phyloP scores from a whole-genome alignment of 2,797 vertebrate genomes.

The Micrastur ruficollis region DNA sequence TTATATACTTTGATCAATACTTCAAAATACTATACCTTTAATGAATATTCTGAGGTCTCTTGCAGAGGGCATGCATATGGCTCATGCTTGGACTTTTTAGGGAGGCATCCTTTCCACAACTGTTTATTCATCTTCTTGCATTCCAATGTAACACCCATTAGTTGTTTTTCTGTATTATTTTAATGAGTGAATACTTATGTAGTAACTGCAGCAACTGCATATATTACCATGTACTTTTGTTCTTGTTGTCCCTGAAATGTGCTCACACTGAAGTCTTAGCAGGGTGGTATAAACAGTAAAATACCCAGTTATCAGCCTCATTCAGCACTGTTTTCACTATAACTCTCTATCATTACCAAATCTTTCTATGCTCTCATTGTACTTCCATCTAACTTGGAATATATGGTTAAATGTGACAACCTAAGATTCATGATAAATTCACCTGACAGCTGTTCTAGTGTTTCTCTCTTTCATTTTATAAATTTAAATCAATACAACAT shows the following conservation, averaged over 20 bases:
- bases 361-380: neutral
- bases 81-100: neutral
- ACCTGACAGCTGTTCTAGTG: neutral
- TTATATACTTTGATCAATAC: neutral
- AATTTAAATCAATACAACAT: neutral
- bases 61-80: neutral
- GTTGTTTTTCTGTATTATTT: neutral
- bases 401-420: neutral
- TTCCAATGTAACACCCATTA: neutral
- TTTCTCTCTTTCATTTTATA: neutral
- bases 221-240: neutral
- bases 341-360: neutral
- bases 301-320: neutral
- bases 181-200: neutral
- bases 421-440: neutral
- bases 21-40: constrained; percentile 38
- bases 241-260: neutral
- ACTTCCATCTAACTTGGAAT: neutral
- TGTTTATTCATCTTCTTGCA: neutral
- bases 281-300: neutral
- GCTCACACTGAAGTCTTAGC: neutral
- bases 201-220: neutral
- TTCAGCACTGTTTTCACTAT: neutral
- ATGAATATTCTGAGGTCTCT: neutral
- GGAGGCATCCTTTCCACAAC: neutral